These are phyloP conservation scores for Sprattus sprattus DNA, from an alignment of 2,113 vertebrate genomes.

Conservation along the genomic window DNA sequence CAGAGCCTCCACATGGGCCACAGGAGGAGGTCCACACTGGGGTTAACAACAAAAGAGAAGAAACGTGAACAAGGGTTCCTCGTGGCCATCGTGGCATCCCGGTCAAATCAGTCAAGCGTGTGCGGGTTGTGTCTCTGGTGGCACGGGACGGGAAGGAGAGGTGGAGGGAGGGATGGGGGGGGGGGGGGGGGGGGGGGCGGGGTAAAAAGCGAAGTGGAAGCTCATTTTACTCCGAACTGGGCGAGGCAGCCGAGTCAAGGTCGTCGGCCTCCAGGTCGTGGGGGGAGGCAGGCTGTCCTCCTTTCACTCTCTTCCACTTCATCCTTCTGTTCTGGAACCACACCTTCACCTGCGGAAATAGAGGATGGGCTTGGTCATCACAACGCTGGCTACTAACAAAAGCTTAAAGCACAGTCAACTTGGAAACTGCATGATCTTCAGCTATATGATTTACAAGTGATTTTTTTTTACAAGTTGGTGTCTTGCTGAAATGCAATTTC, in stretches of 20 bases:
- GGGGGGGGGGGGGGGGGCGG: neutral
- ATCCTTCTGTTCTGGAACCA: slow-evolving; percentile 99
- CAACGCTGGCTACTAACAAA: neutral
- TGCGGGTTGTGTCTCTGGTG: slow-evolving; percentile 12
- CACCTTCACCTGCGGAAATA: slow-evolving; percentile 85
- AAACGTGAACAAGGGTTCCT: neutral
- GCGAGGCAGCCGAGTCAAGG: slow-evolving; percentile 86
- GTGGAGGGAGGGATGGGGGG: neutral
- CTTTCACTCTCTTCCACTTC: slow-evolving; percentile 98
- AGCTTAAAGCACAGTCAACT: neutral
- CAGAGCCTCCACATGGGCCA: neutral
- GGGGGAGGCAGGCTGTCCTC: slow-evolving; percentile 84
- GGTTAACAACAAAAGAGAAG: neutral
- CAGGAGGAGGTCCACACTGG: neutral
- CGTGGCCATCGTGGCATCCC: neutral
- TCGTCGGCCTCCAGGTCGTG: slow-evolving; percentile 84
- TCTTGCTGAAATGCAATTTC: neutral
- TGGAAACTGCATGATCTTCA: neutral
- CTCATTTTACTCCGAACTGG: slow-evolving; percentile 80
- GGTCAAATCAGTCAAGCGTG: neutral
- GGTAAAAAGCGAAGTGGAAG: neutral
- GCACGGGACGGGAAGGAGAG: neutral
- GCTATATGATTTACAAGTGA: neutral
- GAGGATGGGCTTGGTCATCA: neutral
- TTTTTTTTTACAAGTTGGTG: neutral